Evolutionary conservation across 2,888 invertebrate species (phyloP).

Genomic region (Protodeltote pygarga): DNA sequence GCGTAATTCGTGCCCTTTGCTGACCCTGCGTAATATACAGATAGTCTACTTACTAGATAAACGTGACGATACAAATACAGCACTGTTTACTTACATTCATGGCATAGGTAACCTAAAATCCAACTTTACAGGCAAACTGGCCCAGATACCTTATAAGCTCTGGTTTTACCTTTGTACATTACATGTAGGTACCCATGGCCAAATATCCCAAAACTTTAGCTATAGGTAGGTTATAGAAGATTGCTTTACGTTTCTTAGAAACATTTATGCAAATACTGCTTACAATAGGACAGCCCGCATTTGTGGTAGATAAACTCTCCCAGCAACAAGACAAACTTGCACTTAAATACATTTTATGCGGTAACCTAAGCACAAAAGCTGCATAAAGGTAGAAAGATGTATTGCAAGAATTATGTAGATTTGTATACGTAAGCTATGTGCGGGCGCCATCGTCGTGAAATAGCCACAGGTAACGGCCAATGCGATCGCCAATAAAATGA

Average conservation of each 20-base stretch:
- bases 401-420: slow-evolving; percentile 21
- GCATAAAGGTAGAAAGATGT: slow-evolving; percentile 2
- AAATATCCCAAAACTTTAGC: too few relatives aligned
- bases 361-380: background rate
- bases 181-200: too few relatives aligned
- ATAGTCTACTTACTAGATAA: slow-evolving; percentile 30
- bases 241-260: too few relatives aligned
- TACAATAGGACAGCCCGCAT: too few relatives aligned
- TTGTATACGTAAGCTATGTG: slow-evolving; percentile 22
- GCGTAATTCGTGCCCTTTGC: slow-evolving; percentile 37
- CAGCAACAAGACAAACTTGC: too few relatives aligned
- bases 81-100: slow-evolving; percentile 5
- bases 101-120: background rate
- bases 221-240: too few relatives aligned
- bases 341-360: background rate
- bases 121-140: too few relatives aligned
- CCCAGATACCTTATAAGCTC: too few relatives aligned
- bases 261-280: too few relatives aligned
- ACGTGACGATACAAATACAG: slow-evolving; percentile 27
- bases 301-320: too few relatives aligned
- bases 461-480: slow-evolving; percentile 54
- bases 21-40: slow-evolving; percentile 42
- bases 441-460: slow-evolving; percentile 46
- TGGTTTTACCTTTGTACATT: too few relatives aligned
- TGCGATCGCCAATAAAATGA: slow-evolving; percentile 59